Evolutionary conservation across 1,140 invertebrate species (phyloP), one percentile per base, ranked within the genome.

Genomic region (Eumeta japonica): DNA sequence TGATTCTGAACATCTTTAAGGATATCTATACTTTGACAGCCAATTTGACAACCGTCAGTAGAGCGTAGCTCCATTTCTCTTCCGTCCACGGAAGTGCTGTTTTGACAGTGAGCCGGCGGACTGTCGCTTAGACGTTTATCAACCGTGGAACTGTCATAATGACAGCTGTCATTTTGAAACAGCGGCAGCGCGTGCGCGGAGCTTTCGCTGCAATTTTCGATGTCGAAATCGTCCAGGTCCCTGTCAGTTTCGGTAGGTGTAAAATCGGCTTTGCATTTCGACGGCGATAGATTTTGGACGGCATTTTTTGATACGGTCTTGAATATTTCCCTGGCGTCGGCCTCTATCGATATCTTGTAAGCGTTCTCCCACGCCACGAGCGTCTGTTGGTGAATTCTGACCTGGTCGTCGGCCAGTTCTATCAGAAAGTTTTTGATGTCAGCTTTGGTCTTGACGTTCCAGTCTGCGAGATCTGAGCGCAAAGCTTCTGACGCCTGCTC

Each of bases 241-340:
- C 43, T 19, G 7, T 64, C 61, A 0, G 58, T 60, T 10, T 56
- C 55, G 0, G 50, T 59, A 0, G 62, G 58, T 1, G 59, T 55
- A 14, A 46, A 39, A 5, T 51, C 38, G 1, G 51, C 29, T 10
- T 46, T 32, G 18, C 53, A 59, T 36, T 55, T 60, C 0, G 61
- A 57, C 0, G 65, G 62, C 0, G 63, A 62, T 0, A 67, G 42
- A 10, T 70, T 68, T 16, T 62, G 65, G 1, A 72, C 58, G 7
- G 63, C 64, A 0, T 44, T 57, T 45, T 61, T 66, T 3, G 68
- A 67, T 10, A 70, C 68, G 0, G 68, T 73, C 37, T 73, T 65
- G 43, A 73, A 70, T 13, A 70, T 32, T 11, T 68, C 51, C 0
- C 44, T 45, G 2, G 55, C 37, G 18, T 63, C 51, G 1, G 58